phyloP scores from a whole-genome alignment of 2,113 vertebrate species.

The Corynorhinus townsendii region DNA sequence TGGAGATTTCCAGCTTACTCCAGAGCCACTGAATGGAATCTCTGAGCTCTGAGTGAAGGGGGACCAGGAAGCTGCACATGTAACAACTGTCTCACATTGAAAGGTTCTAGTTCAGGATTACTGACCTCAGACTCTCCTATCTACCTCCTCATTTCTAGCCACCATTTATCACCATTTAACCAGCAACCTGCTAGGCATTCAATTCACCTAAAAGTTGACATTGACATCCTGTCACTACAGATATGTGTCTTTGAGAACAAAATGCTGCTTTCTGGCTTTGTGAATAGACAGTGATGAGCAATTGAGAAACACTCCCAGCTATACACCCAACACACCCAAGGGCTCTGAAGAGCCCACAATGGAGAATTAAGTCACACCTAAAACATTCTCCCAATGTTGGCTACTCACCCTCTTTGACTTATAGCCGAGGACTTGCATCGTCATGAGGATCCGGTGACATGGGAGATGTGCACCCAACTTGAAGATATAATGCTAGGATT shows the following conservation, averaged over 20 bases:
- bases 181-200: background rate
- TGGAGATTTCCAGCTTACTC: background rate
- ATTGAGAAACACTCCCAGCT: too few relatives aligned
- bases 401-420: background rate
- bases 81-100: rapidly evolving
- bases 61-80: background rate
- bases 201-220: background rate
- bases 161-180: background rate
- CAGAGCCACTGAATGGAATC: background rate
- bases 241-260: background rate
- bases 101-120: background rate
- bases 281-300: too few relatives aligned
- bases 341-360: background rate
- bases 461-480: background rate
- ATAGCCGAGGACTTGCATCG: background rate
- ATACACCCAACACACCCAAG: too few relatives aligned
- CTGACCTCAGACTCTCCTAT: background rate
- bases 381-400: background rate
- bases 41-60: background rate
- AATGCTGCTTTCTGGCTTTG: background rate
- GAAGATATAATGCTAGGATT: background rate
- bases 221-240: background rate
- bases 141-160: background rate
- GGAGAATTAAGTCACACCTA: background rate
- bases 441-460: background rate